Base-by-base conservation (phyloP, 2,113 vertebrate genomes). In the Passer montanus region DNA sequence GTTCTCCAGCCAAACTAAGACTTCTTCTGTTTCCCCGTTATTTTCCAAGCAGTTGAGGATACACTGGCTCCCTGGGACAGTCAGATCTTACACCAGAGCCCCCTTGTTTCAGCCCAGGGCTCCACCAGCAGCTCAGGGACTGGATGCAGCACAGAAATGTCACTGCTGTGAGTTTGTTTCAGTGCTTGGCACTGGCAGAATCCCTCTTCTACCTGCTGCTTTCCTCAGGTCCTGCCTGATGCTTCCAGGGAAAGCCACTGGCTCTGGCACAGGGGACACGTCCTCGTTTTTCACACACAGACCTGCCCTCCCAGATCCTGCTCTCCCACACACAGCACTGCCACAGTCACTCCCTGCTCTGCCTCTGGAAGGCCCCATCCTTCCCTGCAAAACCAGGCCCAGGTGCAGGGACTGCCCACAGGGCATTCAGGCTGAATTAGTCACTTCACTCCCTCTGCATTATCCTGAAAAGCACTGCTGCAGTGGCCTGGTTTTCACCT, bases 401-500 rank as follows among this genome's bases (percentile, higher is more conserved):
- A 39, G 80, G 74, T 69, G 80, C 53, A 77, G 69, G 2, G 47
- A 44, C 7, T 75, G 52, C 90, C 74, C 84, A 68, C 27, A n/a
- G 73, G 87, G 47, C 68, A 7, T 20, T 84, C 72, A 55, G 76
- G 73, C 76, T 39, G 55, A 55, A 88, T 74, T 11, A 80, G 84
- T 44, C 93, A 43, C 84, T 79, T 66, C 27, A 6, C 59, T 95
- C 91, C 73, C 93, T 20, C 95, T 63, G 91, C 50, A 47, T 50
- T 58, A 43, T 5, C 93, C 89, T 23, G 33, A 49, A 8, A 69
- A 79, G 78, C 76, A 37, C 41, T 90, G 94, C 95, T 94, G 94
- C 96, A 90, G 84, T 83, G 90, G 84, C 87, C 95, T 95, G 91
- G 93, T 85, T 94, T 92, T 10, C 89, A 88, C 82, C 90, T 69